Base-by-base conservation (phyloP, 2,888 invertebrate genomes). In the Crepidodera aurea region DNA sequence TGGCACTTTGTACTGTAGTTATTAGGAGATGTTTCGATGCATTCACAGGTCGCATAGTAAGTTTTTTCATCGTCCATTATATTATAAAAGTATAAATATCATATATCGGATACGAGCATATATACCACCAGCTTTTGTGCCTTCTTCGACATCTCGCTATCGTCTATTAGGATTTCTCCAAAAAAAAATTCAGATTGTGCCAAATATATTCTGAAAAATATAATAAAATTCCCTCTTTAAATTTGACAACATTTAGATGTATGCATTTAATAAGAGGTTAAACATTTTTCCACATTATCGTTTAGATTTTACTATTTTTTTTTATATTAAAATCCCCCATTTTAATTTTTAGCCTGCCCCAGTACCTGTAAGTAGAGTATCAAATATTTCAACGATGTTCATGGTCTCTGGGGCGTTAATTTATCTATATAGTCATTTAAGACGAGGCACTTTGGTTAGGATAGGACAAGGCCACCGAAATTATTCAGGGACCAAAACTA, bases 1-100 rank as follows among this genome's bases (percentile, higher is more conserved):
- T 68, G 42, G 68, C 68, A 44, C 42, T 68, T 19, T 66, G 66
- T 48, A 66, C 68, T 10, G 60, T 68, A 39, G 57, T 66, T 46
- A 51, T 68, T 12, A 63, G 68, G 27, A 65, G 65, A 25, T 46
- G 64, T 27, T 34, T 66, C 44, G 68, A 68, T 37, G 56, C 62
- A 18, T 40, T 65, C 19, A 46, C 58, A 29, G 60, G 60, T 22
- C 68, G 61, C 18, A 55, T 58, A 42, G 68, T 64, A 18, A 64
- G 68, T 34, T n/a, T n/a, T n/a, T n/a, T n/a, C n/a, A n/a, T 15
- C 8, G 27, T 37, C 40, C 12, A 12, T 32, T 18, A 1, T 29
- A 16, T 42, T n/a, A 16, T 27, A n/a, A n/a, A n/a, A n/a, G n/a
- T n/a, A n/a, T n/a, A n/a, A n/a, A n/a, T n/a, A n/a, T n/a, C n/a